Conservation (phyloP, 2,797 vertebrate species). For the Danio aesculapii region DNA sequence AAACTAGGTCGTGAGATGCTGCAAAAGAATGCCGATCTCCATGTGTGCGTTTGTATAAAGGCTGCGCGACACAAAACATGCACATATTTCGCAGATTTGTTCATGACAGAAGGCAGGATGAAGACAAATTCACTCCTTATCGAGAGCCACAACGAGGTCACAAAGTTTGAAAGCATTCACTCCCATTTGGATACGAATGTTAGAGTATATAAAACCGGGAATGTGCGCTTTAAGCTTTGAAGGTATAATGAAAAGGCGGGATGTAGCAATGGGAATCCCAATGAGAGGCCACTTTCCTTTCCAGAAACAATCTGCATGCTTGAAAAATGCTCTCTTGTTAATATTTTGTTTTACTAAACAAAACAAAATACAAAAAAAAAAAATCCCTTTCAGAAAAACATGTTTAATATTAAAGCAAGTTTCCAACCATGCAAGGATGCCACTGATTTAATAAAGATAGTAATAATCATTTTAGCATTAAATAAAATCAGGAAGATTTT, state of each 20-base stretch:
- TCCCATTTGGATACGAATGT: neutral
- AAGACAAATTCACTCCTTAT: slow-evolving; percentile 23
- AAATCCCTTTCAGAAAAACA: slow-evolving; percentile 18
- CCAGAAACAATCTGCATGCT: neutral
- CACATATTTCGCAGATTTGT: slow-evolving; percentile 26
- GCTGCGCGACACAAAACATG: neutral
- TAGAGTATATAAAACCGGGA: neutral
- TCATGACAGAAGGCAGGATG: slow-evolving; percentile 37
- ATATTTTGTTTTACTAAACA: slow-evolving; percentile 39
- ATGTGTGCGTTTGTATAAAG: slow-evolving; percentile 3
- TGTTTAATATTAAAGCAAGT: neutral
- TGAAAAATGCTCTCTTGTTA: slow-evolving; percentile 19
- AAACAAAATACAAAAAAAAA: neutral
- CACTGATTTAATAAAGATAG: too few relatives aligned
- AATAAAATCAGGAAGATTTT: too few relatives aligned
- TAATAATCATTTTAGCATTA: too few relatives aligned
- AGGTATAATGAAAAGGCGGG: neutral
- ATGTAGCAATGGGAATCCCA: slow-evolving; percentile 2
- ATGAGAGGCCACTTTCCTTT: neutral
- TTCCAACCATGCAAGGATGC: neutral
- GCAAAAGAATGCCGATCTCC: neutral
- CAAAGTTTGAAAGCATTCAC: slow-evolving; percentile 13
- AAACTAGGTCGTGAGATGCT: slow-evolving; percentile 22
- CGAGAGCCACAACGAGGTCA: slow-evolving; percentile 21
- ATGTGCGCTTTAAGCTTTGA: neutral